Conservation (phyloP, 53 echinoderm and acorn worm genomes). For the Holothuria scabra region DNA sequence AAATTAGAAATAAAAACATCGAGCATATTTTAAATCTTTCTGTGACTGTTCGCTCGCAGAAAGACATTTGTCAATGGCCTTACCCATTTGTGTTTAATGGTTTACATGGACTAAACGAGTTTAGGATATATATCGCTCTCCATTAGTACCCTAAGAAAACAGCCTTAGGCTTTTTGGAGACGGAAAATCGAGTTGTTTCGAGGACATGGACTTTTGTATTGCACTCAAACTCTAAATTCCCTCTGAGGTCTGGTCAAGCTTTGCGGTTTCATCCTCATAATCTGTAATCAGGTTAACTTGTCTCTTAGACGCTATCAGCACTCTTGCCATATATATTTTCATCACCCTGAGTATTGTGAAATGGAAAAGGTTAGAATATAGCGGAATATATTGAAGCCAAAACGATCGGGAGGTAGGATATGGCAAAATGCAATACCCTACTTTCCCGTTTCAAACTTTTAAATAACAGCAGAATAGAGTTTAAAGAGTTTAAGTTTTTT, state of each 20-base stretch:
- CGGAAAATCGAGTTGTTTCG: constrained; percentile 39
- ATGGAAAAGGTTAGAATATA: background rate
- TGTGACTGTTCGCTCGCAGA: no score
- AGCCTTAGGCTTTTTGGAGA: constrained; percentile 20
- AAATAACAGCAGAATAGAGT: no score
- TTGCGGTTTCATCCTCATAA: constrained; percentile 1
- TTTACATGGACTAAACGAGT: background rate
- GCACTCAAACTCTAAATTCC: constrained; percentile 27
- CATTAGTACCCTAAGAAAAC: constrained; percentile 18
- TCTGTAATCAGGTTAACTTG: constrained; percentile 25
- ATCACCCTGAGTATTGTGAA: background rate
- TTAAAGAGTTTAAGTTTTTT: no score
- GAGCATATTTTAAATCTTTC: no score
- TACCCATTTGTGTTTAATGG: no score
- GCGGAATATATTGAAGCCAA: constrained; percentile 7
- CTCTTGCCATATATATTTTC: background rate
- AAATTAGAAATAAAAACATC: no score
- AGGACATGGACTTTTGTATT: constrained; percentile 22
- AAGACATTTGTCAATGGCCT: no score
- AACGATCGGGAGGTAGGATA: background rate
- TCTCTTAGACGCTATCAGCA: background rate
- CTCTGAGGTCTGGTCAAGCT: constrained; percentile 35
- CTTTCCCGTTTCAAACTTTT: no score
- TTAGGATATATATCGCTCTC: constrained; percentile 26
- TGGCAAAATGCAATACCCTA: no score